A percentile compares a stretch with the other conserved stretches of the same genome.
Conservation (phyloP, 2,113 vertebrate species). For the Mustela nigripes region DNA sequence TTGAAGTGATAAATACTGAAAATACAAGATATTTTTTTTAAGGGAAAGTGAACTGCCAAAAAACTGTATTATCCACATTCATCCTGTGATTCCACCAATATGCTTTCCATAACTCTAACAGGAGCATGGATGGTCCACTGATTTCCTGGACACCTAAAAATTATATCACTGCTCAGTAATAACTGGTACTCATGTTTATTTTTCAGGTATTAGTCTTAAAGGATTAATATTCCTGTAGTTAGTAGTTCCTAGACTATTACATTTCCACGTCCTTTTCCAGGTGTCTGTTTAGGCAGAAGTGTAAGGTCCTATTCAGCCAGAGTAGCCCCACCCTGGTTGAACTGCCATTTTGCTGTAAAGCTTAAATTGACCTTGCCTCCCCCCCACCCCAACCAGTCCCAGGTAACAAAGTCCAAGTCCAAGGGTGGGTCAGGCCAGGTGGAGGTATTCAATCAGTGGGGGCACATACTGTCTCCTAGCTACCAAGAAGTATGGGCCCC, state of each 20-base stretch:
- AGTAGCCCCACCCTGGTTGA: too few relatives aligned
- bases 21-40: background rate
- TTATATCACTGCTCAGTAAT: background rate
- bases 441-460: too few relatives aligned
- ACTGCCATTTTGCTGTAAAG: too few relatives aligned
- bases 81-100: background rate
- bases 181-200: background rate
- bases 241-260: background rate
- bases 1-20: background rate
- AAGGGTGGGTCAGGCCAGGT: too few relatives aligned
- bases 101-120: background rate
- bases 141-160: background rate
- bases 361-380: too few relatives aligned
- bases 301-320: too few relatives aligned
- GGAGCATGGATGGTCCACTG: background rate
- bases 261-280: background rate
- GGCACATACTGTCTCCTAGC: too few relatives aligned
- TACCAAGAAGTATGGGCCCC: too few relatives aligned
- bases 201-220: background rate
- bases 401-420: too few relatives aligned
- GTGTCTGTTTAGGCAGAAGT: background rate
- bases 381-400: too few relatives aligned
- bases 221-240: background rate
- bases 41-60: background rate
- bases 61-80: background rate